A percentile compares a stretch with the other conserved stretches of the same genome.
These are phyloP conservation scores for Charanyca ferruginea DNA, from an alignment of 2,888 invertebrate genomes.

Conservation along the genomic window DNA sequence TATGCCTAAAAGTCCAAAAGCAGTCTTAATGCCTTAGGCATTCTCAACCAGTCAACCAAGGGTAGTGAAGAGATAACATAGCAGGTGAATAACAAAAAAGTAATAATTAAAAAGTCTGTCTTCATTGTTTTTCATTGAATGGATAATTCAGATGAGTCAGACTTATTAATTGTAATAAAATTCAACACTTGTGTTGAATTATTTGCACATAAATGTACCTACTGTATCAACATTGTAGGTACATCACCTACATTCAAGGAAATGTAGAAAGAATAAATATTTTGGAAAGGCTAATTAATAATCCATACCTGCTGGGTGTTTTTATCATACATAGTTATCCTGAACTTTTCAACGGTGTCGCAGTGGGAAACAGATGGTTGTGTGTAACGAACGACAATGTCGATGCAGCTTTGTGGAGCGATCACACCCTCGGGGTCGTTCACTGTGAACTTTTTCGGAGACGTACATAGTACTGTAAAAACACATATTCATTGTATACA, in stretches of 20 bases:
- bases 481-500: conserved; percentile 29
- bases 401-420: conserved; percentile 94
- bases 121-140: background rate
- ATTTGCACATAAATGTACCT: conserved; percentile 3
- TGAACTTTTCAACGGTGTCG: conserved; percentile 94
- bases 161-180: conserved; percentile 12
- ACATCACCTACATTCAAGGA: background rate
- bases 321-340: conserved; percentile 94
- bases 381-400: conserved; percentile 94
- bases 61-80: too few species aligned
- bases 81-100: too few species aligned
- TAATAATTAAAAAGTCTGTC: too few species aligned
- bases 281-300: conserved; percentile 31
- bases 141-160: background rate
- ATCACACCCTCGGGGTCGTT: conserved; percentile 95
- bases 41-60: too few species aligned
- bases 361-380: conserved; percentile 93
- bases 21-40: too few species aligned
- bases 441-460: conserved; percentile 95
- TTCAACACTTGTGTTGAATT: conserved; percentile 19
- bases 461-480: conserved; percentile 93
- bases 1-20: too few species aligned
- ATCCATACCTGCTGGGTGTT: conserved; percentile 93
- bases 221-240: conserved; percentile 12
- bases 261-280: conserved; percentile 4